Evolutionary conservation across 2,888 invertebrate genomes (phyloP).

Genomic region (Heliconius aoede): DNA sequence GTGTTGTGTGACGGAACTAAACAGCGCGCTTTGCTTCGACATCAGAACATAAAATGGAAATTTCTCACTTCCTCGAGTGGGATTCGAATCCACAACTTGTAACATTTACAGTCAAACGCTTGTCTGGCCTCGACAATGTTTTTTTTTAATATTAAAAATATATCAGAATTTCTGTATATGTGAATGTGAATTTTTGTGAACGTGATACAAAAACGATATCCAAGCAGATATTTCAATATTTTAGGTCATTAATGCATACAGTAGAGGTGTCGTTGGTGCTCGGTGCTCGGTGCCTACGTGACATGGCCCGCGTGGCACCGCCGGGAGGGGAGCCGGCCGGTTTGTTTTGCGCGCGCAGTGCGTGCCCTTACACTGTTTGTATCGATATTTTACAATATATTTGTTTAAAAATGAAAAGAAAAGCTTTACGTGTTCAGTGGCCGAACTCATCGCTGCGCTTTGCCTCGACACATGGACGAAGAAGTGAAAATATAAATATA

Average conservation of each 20-base stretch:
- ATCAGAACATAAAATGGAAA: too few relatives aligned
- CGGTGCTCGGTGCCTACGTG: constrained; percentile 73
- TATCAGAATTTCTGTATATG: background rate
- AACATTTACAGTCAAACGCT: too few relatives aligned
- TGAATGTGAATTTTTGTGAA: background rate
- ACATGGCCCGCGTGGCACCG: constrained; percentile 74
- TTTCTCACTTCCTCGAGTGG: too few relatives aligned
- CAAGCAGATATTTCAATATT: constrained; percentile 20
- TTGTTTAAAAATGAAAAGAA: too few relatives aligned
- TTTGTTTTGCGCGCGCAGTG: constrained; percentile 72
- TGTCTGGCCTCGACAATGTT: too few relatives aligned
- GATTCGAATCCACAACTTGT: too few relatives aligned
- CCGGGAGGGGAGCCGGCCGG: constrained; percentile 59
- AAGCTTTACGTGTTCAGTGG: too few relatives aligned
- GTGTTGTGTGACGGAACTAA: too few relatives aligned
- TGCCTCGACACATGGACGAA: too few relatives aligned
- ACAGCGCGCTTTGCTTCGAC: too few relatives aligned
- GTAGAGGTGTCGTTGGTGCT: constrained; percentile 20
- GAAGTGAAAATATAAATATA: too few relatives aligned
- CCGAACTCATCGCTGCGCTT: too few relatives aligned
- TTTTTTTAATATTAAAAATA: background rate
- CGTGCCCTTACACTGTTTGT: constrained; percentile 13
- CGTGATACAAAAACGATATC: constrained; percentile 31
- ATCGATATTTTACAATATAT: constrained; percentile 1
- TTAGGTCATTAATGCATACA: constrained; percentile 42